A percentile compares a stretch with the other conserved stretches of the same genome.
These are phyloP conservation scores for Chiloscyllium plagiosum DNA, from an alignment of 2,113 vertebrate genomes.

Conservation along the genomic window DNA sequence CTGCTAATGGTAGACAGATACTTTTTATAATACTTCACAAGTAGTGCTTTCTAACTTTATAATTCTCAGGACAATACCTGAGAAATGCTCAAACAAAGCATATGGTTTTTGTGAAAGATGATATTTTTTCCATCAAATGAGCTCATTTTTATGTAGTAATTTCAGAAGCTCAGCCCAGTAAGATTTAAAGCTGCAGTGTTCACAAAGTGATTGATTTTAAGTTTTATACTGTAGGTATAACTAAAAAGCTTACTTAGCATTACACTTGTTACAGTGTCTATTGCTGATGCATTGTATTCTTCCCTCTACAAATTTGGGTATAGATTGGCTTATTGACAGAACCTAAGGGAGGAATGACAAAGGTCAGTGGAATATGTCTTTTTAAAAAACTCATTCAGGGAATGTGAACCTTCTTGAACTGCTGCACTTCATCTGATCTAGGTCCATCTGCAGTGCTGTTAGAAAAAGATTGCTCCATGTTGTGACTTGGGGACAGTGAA, in stretches of 20 bases:
- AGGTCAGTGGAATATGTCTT: neutral
- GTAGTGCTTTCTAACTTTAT: neutral
- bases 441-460: neutral
- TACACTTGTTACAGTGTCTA: neutral
- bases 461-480: too few species aligned
- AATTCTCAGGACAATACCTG: conserved; percentile 14
- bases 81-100: neutral
- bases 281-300: neutral
- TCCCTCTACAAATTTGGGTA: neutral
- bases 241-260: neutral
- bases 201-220: neutral
- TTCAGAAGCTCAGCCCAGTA: neutral
- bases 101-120: neutral
- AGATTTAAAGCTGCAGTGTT: neutral
- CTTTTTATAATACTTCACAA: conserved; percentile 1
- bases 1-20: neutral
- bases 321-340: neutral
- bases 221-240: neutral
- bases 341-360: neutral
- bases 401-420: neutral
- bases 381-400: neutral
- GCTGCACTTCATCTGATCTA: neutral
- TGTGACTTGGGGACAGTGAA: neutral
- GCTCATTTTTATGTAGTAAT: neutral
- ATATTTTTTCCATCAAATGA: neutral